phyloP scores from a whole-genome alignment of 2,113 vertebrate genomes.

The Calyptomena viridis region DNA sequence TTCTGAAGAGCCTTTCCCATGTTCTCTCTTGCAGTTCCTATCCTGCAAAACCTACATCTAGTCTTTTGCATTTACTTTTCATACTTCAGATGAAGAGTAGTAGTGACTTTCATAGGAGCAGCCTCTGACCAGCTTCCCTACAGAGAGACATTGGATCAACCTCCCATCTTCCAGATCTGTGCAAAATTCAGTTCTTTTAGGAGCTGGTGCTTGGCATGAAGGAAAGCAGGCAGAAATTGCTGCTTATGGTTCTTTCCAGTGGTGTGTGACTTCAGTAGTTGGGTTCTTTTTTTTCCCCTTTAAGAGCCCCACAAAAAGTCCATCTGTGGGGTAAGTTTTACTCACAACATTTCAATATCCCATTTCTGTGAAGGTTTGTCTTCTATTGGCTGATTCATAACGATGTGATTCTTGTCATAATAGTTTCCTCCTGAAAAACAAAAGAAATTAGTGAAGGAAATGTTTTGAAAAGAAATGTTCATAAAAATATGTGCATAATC shows the following conservation, averaged over 20 bases:
- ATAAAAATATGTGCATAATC: background rate
- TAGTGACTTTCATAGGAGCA: background rate
- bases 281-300: background rate
- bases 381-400: slow-evolving; percentile 67
- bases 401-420: slow-evolving; percentile 76
- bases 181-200: background rate
- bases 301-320: background rate
- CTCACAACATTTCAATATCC: slow-evolving; percentile 80
- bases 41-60: background rate
- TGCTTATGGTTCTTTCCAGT: slow-evolving; percentile 7
- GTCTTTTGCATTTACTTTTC: background rate
- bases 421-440: slow-evolving; percentile 75
- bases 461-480: background rate
- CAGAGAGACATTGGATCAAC: background rate
- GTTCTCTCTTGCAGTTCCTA: background rate
- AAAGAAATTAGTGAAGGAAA: background rate
- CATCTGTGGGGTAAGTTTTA: background rate
- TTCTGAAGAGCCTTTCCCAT: background rate
- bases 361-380: slow-evolving; percentile 75
- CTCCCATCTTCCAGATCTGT: background rate
- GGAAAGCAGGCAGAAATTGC: background rate
- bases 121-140: background rate
- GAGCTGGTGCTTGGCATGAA: background rate
- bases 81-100: background rate
- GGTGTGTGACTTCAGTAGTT: slow-evolving; percentile 42